Conservation (phyloP, 2,113 vertebrate genomes). For the Erythrolamprus reginae region DNA sequence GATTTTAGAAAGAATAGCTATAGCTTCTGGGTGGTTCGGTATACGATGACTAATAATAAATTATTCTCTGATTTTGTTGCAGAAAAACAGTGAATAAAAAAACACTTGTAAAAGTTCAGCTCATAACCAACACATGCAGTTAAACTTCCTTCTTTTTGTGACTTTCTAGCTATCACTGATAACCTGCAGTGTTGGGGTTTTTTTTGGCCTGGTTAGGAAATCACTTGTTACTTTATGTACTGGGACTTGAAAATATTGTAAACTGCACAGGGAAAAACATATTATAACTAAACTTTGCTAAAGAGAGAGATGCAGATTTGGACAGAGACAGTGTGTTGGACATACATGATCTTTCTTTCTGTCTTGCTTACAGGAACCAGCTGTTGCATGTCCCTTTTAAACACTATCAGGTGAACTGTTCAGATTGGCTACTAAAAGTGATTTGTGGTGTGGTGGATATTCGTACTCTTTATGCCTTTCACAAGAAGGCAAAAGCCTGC, state of each 20-base stretch:
- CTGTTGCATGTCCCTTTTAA: conserved; percentile 68
- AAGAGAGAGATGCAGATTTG: background rate
- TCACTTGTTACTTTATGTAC: background rate
- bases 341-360: background rate
- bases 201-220: background rate
- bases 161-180: background rate
- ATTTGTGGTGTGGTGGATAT: conserved; percentile 73
- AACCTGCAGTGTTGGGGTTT: background rate
- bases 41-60: background rate
- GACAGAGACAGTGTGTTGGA: background rate
- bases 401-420: conserved; percentile 74
- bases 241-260: background rate
- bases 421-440: conserved; percentile 75
- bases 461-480: conserved; percentile 74
- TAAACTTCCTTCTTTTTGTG: background rate
- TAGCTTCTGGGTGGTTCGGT: background rate
- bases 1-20: background rate
- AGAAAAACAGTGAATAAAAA: background rate
- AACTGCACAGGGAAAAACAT: background rate
- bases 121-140: background rate
- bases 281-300: background rate
- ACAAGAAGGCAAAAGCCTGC: conserved; percentile 77
- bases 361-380: conserved; percentile 69
- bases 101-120: background rate
- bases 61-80: background rate